A percentile compares a stretch with the other conserved stretches of the same genome.
These are phyloP conservation scores for Nephrocerus scutellatus DNA, from an alignment of 2,888 invertebrate species.

Conservation along the genomic window DNA sequence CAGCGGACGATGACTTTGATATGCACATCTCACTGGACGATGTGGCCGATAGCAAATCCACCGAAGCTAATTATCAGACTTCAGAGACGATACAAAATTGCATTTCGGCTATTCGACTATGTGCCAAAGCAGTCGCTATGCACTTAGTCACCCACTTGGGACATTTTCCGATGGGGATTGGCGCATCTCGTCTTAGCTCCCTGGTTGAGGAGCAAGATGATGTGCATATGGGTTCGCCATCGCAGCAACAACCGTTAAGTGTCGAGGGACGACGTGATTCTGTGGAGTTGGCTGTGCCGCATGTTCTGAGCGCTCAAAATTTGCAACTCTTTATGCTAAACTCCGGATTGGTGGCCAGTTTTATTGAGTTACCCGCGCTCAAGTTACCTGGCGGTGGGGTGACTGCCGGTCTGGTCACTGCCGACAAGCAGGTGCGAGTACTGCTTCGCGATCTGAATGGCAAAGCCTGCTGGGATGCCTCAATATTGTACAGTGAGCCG, in stretches of 20 bases:
- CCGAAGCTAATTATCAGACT: constrained; percentile 43
- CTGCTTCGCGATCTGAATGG: constrained; percentile 85
- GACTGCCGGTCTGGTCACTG: constrained; percentile 69
- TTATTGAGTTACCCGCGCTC: constrained; percentile 81
- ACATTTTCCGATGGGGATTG: constrained; percentile 88
- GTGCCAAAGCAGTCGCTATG: constrained; percentile 57
- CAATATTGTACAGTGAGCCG: constrained; percentile 77
- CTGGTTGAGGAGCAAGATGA: constrained; percentile 91
- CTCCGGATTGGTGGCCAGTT: constrained; percentile 73
- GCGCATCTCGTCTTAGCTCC: constrained; percentile 81
- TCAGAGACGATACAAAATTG: constrained; percentile 49
- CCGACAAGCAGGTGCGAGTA: constrained; percentile 77
- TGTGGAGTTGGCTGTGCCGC: constrained; percentile 68
- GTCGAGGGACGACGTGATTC: constrained; percentile 37
- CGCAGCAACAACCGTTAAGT: constrained; percentile 20
- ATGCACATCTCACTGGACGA: constrained; percentile 45
- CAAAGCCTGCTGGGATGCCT: constrained; percentile 94
- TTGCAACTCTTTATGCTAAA: constrained; percentile 79
- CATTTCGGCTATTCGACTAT: constrained; percentile 54
- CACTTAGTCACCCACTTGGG: constrained; percentile 89
- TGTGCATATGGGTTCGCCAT: constrained; percentile 49
- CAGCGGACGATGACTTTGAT: constrained; percentile 46
- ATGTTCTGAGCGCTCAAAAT: constrained; percentile 78
- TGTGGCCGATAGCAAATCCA: constrained; percentile 36
- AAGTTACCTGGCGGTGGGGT: constrained; percentile 73